Evolutionary conservation across 2,113 vertebrate genomes (phyloP).

Genomic region (Hyperopisus bebe): DNA sequence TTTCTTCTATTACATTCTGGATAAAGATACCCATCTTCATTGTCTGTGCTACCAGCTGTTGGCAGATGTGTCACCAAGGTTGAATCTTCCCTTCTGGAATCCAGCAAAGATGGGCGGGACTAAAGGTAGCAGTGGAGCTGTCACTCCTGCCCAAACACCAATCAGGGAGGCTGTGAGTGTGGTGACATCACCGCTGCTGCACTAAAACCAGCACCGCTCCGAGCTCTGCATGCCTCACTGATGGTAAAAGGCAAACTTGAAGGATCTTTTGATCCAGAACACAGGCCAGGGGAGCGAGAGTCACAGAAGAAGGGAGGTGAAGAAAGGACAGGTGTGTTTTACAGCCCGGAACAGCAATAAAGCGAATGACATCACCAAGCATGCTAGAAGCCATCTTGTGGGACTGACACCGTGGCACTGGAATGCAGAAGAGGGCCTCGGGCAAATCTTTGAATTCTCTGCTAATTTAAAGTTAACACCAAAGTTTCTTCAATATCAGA

Average conservation of each 20-base stretch:
- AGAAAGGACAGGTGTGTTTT: neutral
- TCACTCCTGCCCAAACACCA: neutral
- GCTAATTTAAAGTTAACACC: conserved; percentile 13
- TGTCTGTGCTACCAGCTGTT: neutral
- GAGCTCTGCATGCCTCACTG: neutral
- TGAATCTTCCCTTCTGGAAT: neutral
- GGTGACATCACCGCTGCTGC: neutral
- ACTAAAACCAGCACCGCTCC: neutral
- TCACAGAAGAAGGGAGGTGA: neutral
- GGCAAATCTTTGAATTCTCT: conserved; percentile 9
- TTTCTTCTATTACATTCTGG: neutral
- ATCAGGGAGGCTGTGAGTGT: neutral
- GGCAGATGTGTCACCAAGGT: neutral
- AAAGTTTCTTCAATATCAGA: conserved; percentile 12
- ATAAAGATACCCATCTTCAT: conserved; percentile 7
- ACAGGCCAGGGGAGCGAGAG: neutral
- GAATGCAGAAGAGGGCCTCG: neutral
- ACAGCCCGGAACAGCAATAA: neutral
- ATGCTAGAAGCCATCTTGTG: neutral
- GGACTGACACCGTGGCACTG: neutral
- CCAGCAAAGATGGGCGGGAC: neutral
- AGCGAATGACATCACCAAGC: neutral
- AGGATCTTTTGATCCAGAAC: conserved; percentile 1
- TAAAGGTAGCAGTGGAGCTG: neutral
- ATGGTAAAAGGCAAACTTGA: neutral